A percentile compares a stretch with the other conserved stretches of the same genome.
Evolutionary conservation across 2,888 invertebrate species (phyloP).

Genomic region (Dusona sp.): DNA sequence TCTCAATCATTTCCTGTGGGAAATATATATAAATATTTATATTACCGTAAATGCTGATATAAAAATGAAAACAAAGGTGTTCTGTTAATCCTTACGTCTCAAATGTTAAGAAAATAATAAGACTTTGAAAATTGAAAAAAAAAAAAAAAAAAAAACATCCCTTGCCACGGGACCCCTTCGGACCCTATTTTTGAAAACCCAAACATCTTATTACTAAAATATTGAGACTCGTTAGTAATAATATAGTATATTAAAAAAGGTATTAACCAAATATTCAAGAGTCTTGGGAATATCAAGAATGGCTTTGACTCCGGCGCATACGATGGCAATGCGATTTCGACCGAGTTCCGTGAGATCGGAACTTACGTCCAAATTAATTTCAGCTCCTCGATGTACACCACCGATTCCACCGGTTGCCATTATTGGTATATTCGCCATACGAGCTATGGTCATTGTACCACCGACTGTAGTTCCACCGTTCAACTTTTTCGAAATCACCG

Average conservation of each 20-base stretch:
- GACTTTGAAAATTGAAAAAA: slow-evolving; percentile 1
- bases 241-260: neutral
- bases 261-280: slow-evolving; percentile 94
- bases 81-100: too few species aligned
- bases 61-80: too few species aligned
- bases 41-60: too few species aligned
- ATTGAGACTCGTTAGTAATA: too few species aligned
- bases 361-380: slow-evolving; percentile 95
- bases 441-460: slow-evolving; percentile 95
- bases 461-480: slow-evolving; percentile 98
- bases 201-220: too few species aligned
- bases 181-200: too few species aligned
- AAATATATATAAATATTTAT: too few species aligned
- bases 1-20: too few species aligned
- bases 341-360: slow-evolving; percentile 97
- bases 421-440: slow-evolving; percentile 92
- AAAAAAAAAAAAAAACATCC: too few species aligned
- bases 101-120: too few species aligned
- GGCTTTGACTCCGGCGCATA: slow-evolving; percentile 98
- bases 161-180: too few species aligned
- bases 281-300: slow-evolving; percentile 98
- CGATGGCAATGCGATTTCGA: slow-evolving; percentile 93
- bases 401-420: slow-evolving; percentile 98
- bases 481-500: slow-evolving; percentile 88
- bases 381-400: slow-evolving; percentile 97